Evolutionary conservation across 1,140 invertebrate species (phyloP).

Genomic region (Euura lappo): DNA sequence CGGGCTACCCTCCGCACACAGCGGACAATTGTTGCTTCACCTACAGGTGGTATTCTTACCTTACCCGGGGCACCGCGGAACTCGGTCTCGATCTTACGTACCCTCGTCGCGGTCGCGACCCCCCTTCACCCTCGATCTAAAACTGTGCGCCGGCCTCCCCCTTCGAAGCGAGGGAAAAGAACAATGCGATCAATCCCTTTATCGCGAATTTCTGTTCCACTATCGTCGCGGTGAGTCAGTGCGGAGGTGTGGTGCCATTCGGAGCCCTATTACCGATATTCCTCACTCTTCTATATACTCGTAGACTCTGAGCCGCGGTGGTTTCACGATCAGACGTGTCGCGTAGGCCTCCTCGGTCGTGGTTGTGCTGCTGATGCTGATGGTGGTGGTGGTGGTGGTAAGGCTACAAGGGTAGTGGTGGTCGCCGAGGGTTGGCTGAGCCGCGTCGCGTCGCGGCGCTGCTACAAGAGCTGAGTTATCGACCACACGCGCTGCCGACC

Average conservation of each 20-base stretch:
- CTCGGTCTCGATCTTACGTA: neutral
- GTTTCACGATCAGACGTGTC: neutral
- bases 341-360: neutral
- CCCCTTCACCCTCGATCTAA: neutral
- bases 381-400: constrained; percentile 23
- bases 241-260: too few species aligned
- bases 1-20: constrained; percentile 59
- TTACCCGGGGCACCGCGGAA: neutral
- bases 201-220: constrained; percentile 20
- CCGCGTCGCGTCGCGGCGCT: constrained; percentile 9
- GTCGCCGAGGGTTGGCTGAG: neutral
- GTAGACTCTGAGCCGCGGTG: neutral
- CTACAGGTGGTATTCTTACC: constrained; percentile 55
- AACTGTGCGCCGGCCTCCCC: neutral
- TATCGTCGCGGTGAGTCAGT: too few species aligned
- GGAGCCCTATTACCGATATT: neutral
- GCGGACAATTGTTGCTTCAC: constrained; percentile 63
- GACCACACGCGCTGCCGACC: constrained; percentile 49
- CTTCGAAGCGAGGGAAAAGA: neutral
- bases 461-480: constrained; percentile 35
- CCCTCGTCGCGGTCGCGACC: neutral
- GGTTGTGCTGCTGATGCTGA: constrained; percentile 8
- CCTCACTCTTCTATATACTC: neutral
- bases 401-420: constrained; percentile 12
- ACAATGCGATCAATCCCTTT: too few species aligned